Percentiles rank a stretch among this genome's conserved stretches.
These are phyloP conservation scores for Ochotona princeps DNA, from an alignment of 2,113 vertebrate genomes.

Conservation along the genomic window DNA sequence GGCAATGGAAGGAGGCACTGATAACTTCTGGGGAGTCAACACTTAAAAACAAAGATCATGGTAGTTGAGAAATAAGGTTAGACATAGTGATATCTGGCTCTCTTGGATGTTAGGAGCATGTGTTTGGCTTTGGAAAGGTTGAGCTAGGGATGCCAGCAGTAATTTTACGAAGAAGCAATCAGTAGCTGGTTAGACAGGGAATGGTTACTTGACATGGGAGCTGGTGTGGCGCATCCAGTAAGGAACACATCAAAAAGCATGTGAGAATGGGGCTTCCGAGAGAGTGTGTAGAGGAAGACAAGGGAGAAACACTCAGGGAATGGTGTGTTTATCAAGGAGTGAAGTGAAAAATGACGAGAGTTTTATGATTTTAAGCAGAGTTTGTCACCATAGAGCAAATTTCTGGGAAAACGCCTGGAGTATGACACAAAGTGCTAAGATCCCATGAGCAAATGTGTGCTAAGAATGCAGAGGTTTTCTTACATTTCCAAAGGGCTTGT, in stretches of 20 bases:
- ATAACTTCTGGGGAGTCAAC: not conserved
- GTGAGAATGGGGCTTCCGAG: not conserved
- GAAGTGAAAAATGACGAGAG: not conserved
- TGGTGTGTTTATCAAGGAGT: not conserved
- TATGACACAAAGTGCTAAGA: not conserved
- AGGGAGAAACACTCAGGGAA: not conserved
- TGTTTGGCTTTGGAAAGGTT: not conserved
- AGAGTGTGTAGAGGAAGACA: not conserved
- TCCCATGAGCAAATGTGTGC: not conserved
- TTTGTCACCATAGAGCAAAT: not conserved
- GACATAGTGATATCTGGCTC: no score
- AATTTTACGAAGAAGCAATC: not conserved
- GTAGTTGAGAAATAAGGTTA: not conserved
- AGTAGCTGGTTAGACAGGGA: not conserved
- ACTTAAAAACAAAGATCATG: not conserved
- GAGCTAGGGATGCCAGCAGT: not conserved
- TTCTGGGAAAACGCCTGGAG: not conserved
- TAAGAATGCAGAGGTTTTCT: no score
- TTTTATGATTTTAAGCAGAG: not conserved
- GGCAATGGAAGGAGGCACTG: not conserved
- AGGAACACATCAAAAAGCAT: not conserved
- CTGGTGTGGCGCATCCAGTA: accelerated
- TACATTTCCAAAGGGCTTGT: not conserved
- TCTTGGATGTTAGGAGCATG: not conserved
- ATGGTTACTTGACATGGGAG: not conserved